Base-by-base conservation (phyloP, 2,888 invertebrate species). In the Drosophila buzzatii region DNA sequence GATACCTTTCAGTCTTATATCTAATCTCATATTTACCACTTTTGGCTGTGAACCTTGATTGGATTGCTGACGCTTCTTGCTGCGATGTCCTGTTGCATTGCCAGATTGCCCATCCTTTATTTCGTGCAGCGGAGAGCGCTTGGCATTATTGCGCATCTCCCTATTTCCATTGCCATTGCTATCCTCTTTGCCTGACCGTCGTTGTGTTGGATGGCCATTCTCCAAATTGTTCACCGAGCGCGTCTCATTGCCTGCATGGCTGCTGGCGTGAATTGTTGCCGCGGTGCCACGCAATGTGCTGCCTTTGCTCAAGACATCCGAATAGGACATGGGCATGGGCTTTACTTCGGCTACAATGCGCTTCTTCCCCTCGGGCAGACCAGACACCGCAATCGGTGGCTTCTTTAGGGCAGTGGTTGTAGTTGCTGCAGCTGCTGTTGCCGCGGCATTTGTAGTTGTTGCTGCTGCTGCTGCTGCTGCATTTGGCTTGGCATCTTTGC, bases 281-380 rank as follows among this genome's bases (percentile, higher is more conserved):
- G 76, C 10, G 3, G 51, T 45, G 16, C 18, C 51, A 4, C 79
- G 75, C 56, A 79, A 35, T 27, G 83, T 73, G 45, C 90, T 87
- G 45, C 86, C 86, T 93, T 97, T 97, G 37, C 96, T 96, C 47
- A 97, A 91, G 9, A 97, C 97, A 93, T 97, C 97, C 0, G 97
- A 97, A 91, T 97, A 97, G 16, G 96, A 96, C 57, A 97, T 97
- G 61, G 97, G 94, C 97, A 97, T 97, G 0, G 97, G 97, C 88
- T 96, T 96, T 0, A 97, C 97, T 93, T 97, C 97, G 42, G 97
- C 97, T 0, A 97, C 95, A 92, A 96, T 97, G 58, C 97, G 94
- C 68, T 93, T 93, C 63, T 92, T 93, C 0, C 90, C 87, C 58
- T 91, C 92, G 4, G 86, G 10, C 59, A 39, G 16, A 81, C 76